Conservation (phyloP, 2,888 invertebrate species). For the Meiosimyza decipiens region DNA sequence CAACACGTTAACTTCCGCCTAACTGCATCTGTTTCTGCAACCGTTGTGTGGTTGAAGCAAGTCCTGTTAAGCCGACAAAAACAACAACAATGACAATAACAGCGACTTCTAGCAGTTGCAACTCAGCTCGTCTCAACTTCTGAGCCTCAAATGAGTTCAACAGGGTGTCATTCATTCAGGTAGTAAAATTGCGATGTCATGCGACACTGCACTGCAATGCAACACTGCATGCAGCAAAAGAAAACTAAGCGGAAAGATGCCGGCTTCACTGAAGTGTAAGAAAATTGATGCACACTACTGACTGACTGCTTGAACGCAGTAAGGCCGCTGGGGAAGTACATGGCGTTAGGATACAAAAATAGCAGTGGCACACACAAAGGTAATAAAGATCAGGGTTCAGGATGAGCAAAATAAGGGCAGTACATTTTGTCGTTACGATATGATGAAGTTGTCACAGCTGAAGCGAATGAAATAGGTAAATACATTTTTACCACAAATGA, state of each 20-base stretch:
- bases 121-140: slow-evolving; percentile 5
- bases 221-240: neutral
- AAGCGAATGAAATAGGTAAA: neutral
- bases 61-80: neutral
- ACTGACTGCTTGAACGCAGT: no score
- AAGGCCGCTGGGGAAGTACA: no score
- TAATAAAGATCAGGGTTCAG: no score
- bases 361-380: no score
- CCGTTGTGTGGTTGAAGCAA: neutral
- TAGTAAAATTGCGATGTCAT: slow-evolving; percentile 61
- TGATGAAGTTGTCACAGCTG: neutral
- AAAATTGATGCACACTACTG: neutral
- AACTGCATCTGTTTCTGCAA: neutral
- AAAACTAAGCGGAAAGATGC: no score
- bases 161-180: slow-evolving; percentile 54
- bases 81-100: neutral
- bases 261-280: neutral
- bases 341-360: no score
- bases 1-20: neutral
- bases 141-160: slow-evolving; percentile 42
- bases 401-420: no score
- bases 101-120: no score
- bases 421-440: neutral
- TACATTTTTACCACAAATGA: no score
- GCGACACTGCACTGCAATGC: slow-evolving; percentile 38